Conservation (phyloP, 2,113 vertebrate genomes). For the Gambusia affinis region DNA sequence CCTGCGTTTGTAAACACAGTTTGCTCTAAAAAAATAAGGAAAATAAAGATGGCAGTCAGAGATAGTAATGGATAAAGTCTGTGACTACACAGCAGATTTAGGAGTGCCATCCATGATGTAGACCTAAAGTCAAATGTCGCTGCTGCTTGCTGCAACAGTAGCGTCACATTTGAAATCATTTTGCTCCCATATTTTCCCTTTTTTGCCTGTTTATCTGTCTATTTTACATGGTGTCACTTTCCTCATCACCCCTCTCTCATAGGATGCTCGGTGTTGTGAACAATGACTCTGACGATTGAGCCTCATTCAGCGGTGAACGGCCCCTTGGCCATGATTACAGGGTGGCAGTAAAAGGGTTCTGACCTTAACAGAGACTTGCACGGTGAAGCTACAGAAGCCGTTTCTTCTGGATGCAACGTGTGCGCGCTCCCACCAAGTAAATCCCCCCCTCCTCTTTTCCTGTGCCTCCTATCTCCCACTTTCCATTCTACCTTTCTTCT, state of each 20-base stretch:
- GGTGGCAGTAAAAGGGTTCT: constrained; percentile 51
- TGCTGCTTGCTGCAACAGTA: background rate
- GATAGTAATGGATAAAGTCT: background rate
- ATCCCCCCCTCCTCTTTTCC: background rate
- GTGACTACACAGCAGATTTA: constrained; percentile 15
- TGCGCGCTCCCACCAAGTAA: constrained; percentile 4
- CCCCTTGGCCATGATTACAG: constrained; percentile 52
- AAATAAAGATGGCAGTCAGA: constrained; percentile 1
- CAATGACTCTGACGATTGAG: constrained; percentile 53
- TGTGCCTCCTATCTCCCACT: constrained; percentile 22
- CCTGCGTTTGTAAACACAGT: constrained; percentile 30
- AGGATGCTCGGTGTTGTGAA: constrained; percentile 37
- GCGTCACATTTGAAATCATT: background rate
- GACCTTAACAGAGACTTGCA: constrained; percentile 52
- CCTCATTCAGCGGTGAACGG: constrained; percentile 35
- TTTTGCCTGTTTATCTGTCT: background rate
- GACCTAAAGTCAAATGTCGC: constrained; percentile 18
- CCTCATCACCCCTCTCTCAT: constrained; percentile 5
- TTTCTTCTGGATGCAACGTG: constrained; percentile 13
- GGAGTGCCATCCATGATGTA: constrained; percentile 7
- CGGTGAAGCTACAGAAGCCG: constrained; percentile 29
- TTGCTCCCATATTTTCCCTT: background rate
- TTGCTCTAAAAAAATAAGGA: background rate
- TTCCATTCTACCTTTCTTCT: constrained; percentile 34
- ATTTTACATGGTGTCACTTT: constrained; percentile 22